These are phyloP conservation scores for Meteorus cinctellus DNA, from an alignment of 2,888 invertebrate species.

Conservation along the genomic window DNA sequence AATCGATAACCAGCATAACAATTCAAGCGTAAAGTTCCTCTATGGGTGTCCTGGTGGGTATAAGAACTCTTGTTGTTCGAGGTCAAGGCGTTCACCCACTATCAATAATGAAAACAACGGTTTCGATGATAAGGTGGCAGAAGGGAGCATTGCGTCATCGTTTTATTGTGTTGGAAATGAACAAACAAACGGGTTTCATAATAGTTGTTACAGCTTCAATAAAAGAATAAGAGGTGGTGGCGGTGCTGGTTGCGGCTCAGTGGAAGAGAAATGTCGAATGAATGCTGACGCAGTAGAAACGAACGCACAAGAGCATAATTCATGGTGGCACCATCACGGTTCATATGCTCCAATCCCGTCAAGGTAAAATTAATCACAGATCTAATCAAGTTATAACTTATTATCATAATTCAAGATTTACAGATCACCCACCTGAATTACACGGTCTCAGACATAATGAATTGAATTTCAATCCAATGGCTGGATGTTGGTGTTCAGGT, in stretches of 20 bases:
- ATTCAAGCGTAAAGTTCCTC: conserved; percentile 45
- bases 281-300: conserved; percentile 21
- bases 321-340: neutral
- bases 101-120: conserved; percentile 38
- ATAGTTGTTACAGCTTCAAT: conserved; percentile 29
- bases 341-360: neutral
- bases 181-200: conserved; percentile 34
- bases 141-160: conserved; percentile 35
- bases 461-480: neutral
- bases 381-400: conserved; percentile 17
- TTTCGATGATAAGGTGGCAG: conserved; percentile 48
- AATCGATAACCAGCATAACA: conserved; percentile 19
- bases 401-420: conserved; percentile 23
- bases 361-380: neutral
- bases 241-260: conserved; percentile 20
- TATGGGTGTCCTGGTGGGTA: conserved; percentile 59
- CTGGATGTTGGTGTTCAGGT: neutral
- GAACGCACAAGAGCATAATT: conserved; percentile 15
- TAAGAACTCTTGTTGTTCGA: conserved; percentile 57
- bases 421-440: neutral
- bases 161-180: conserved; percentile 52
- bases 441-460: neutral
- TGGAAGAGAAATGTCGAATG: conserved; percentile 43
- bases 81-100: conserved; percentile 43
- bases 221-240: conserved; percentile 59